These are phyloP conservation scores for Malurus splendens DNA, from an alignment of 2,797 vertebrate species.

Conservation along the genomic window DNA sequence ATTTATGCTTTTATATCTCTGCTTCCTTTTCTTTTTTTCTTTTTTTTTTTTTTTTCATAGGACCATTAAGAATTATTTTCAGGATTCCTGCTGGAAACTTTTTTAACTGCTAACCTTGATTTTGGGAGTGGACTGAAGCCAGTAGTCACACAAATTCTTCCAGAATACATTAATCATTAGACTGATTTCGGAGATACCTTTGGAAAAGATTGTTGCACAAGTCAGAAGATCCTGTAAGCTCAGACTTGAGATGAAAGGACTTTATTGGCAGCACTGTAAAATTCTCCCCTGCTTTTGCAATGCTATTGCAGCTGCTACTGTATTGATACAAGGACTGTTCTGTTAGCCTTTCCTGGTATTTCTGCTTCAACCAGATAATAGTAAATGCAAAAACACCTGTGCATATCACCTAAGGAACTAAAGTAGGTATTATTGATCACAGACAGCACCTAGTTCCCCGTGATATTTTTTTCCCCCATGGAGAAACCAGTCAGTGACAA, in stretches of 20 bases:
- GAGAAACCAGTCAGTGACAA: not conserved
- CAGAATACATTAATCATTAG: not conserved
- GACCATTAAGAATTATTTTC: not conserved
- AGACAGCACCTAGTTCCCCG: not conserved
- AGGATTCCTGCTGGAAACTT: not conserved
- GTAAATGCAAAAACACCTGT: not conserved
- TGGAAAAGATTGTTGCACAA: not conserved
- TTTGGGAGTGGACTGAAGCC: not conserved
- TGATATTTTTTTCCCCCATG: rapidly evolving
- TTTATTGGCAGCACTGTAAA: not conserved
- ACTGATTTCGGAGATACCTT: not conserved
- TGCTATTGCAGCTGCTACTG: not conserved
- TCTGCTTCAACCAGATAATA: not conserved
- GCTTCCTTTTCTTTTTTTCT: not conserved
- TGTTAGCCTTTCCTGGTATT: not conserved
- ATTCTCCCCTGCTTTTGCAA: not conserved
- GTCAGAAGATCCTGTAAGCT: not conserved
- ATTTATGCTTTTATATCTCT: not conserved
- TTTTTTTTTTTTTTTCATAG: not conserved
- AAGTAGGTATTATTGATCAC: not conserved
- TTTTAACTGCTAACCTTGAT: not conserved
- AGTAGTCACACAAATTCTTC: not conserved
- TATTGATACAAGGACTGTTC: not conserved
- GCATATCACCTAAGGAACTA: not conserved
- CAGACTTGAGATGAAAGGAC: not conserved